Evolutionary conservation across 2,888 invertebrate genomes (phyloP).

Genomic region (Marronus borbonicus): DNA sequence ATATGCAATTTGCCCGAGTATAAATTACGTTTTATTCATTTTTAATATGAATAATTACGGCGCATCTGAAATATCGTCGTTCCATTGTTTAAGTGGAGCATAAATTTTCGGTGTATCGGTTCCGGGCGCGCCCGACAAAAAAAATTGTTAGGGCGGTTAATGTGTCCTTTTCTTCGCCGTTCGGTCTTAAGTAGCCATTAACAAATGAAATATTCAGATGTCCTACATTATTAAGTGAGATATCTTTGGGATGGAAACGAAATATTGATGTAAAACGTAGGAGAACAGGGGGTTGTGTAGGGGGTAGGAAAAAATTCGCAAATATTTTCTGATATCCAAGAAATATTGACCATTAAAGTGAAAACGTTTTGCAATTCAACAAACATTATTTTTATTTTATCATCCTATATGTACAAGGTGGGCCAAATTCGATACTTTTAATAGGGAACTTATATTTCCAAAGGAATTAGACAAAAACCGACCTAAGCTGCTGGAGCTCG

Average conservation of each 20-base stretch:
- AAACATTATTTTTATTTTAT: too few species aligned
- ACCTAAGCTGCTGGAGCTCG: too few species aligned
- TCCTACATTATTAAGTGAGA: neutral
- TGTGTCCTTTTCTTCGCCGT: constrained; percentile 4
- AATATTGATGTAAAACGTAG: neutral
- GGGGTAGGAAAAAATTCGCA: too few species aligned
- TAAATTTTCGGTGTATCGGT: constrained; percentile 13
- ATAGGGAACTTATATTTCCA: too few species aligned
- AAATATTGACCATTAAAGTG: too few species aligned
- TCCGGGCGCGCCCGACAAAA: neutral
- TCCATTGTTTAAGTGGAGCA: constrained; percentile 41
- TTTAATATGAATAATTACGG: constrained; percentile 49
- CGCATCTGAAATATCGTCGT: constrained; percentile 34
- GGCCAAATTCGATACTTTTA: too few species aligned
- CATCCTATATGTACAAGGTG: too few species aligned
- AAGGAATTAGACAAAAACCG: too few species aligned
- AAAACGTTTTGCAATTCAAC: too few species aligned
- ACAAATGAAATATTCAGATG: neutral
- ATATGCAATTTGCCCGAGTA: constrained; percentile 23
- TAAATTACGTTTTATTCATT: constrained; percentile 50
- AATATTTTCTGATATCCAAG: too few species aligned
- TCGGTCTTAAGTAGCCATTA: neutral
- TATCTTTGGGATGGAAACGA: neutral
- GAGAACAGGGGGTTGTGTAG: too few species aligned
- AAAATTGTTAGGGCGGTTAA: constrained; percentile 29